Conservation (phyloP, 2,888 invertebrate species). For the Archaeoteleia sp. region DNA sequence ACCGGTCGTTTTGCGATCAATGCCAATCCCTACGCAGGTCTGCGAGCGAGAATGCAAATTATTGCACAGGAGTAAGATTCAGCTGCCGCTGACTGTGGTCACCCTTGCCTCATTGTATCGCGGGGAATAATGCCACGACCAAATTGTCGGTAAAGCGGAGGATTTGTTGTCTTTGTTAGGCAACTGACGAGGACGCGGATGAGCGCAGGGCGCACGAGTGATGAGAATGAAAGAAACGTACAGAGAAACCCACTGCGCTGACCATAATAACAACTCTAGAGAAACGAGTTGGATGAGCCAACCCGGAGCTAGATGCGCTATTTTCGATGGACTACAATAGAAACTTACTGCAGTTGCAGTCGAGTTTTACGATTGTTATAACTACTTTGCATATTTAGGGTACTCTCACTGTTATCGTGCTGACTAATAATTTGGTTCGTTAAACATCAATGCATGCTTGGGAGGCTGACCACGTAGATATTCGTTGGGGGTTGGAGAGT, state of each 20-base stretch:
- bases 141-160: slow-evolving; percentile 8
- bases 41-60: slow-evolving; percentile 70
- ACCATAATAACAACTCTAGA: slow-evolving; percentile 34
- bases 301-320: too few species aligned
- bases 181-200: slow-evolving; percentile 14
- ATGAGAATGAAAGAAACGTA: slow-evolving; percentile 32
- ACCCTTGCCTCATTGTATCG: slow-evolving; percentile 55
- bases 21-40: slow-evolving; percentile 32
- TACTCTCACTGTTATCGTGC: too few species aligned
- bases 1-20: slow-evolving; percentile 9
- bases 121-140: slow-evolving; percentile 45
- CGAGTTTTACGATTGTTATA: too few species aligned
- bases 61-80: slow-evolving; percentile 65
- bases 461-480: too few species aligned
- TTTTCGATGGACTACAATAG: too few species aligned
- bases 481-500: too few species aligned
- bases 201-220: slow-evolving; percentile 19
- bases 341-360: too few species aligned
- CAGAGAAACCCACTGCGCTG: not conserved
- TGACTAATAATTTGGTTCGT: too few species aligned
- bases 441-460: too few species aligned
- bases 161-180: slow-evolving; percentile 39
- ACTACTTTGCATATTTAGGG: too few species aligned
- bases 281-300: slow-evolving; percentile 23
- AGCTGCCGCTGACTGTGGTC: slow-evolving; percentile 59